Evolutionary conservation across 1,140 invertebrate species (phyloP).

Genomic region (Zophobas morio): DNA sequence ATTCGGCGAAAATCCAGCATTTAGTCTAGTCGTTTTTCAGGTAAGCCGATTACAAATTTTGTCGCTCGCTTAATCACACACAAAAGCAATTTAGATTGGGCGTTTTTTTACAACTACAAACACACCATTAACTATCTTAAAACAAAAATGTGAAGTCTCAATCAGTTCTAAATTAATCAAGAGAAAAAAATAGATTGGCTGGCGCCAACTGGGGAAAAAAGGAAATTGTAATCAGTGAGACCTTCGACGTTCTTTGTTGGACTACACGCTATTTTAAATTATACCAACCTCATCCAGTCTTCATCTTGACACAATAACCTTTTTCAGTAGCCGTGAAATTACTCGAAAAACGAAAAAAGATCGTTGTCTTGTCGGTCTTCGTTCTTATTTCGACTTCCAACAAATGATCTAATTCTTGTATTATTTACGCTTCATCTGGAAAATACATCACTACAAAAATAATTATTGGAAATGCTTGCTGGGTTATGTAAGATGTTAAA

Average conservation of each 20-base stretch:
- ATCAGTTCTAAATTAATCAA: conserved; percentile 31
- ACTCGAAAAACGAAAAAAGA: conserved; percentile 34
- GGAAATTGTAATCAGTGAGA: conserved; percentile 39
- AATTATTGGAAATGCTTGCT: not conserved
- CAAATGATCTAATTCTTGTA: conserved; percentile 6
- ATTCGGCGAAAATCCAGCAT: conserved; percentile 47
- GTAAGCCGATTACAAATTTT: conserved; percentile 49
- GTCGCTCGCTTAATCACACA: conserved; percentile 42
- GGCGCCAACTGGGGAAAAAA: conserved; percentile 44
- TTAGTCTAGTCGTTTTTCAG: conserved; percentile 12
- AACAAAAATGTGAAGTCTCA: conserved; percentile 33
- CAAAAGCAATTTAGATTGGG: conserved; percentile 24
- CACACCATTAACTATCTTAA: conserved; percentile 22
- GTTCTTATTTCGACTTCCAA: conserved; percentile 22
- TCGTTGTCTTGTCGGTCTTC: conserved; percentile 7
- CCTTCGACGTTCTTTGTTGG: conserved; percentile 11
- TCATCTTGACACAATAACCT: conserved; percentile 45
- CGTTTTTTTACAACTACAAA: not conserved
- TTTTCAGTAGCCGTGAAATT: conserved; percentile 48
- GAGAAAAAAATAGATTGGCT: conserved; percentile 37
- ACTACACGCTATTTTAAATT: conserved; percentile 32
- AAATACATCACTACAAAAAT: not conserved
- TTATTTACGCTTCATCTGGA: not conserved
- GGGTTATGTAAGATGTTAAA: too few species aligned
- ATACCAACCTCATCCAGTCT: conserved; percentile 37